These are phyloP conservation scores for Glaucidium brasilianum DNA, from an alignment of 2,113 vertebrate species.

Conservation along the genomic window DNA sequence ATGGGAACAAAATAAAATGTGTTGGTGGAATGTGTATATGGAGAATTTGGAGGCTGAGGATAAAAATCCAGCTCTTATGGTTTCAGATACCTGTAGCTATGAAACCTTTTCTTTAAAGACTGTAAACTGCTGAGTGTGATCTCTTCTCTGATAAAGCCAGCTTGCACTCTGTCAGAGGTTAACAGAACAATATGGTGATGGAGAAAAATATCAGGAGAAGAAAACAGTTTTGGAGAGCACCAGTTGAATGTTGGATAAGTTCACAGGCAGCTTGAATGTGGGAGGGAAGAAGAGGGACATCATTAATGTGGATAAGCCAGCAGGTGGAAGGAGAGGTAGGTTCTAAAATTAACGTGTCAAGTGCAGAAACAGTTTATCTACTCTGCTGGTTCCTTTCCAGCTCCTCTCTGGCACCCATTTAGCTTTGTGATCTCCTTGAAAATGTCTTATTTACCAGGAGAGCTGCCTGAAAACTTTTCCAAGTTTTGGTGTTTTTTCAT, in stretches of 20 bases:
- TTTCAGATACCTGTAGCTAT: neutral
- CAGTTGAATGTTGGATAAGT: neutral
- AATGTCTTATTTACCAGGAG: neutral
- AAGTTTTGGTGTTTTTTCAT: neutral
- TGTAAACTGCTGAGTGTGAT: neutral
- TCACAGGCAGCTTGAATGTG: neutral
- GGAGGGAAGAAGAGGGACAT: neutral
- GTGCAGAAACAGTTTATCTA: neutral
- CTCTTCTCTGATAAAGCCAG: neutral
- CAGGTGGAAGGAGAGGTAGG: neutral
- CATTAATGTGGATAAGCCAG: neutral
- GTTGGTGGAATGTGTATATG: fast-evolving
- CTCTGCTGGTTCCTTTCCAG: neutral
- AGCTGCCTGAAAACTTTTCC: neutral
- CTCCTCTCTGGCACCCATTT: neutral
- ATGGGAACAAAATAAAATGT: neutral
- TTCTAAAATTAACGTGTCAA: neutral
- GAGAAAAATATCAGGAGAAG: neutral
- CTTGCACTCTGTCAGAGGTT: neutral
- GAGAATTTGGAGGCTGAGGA: neutral
- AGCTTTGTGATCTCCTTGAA: neutral
- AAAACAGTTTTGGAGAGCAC: neutral
- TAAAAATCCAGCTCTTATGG: neutral
- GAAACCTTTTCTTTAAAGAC: neutral
- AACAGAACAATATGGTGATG: neutral